These are phyloP conservation scores for Aspidiotus destructor DNA, from an alignment of 2,888 invertebrate genomes.

Conservation along the genomic window DNA sequence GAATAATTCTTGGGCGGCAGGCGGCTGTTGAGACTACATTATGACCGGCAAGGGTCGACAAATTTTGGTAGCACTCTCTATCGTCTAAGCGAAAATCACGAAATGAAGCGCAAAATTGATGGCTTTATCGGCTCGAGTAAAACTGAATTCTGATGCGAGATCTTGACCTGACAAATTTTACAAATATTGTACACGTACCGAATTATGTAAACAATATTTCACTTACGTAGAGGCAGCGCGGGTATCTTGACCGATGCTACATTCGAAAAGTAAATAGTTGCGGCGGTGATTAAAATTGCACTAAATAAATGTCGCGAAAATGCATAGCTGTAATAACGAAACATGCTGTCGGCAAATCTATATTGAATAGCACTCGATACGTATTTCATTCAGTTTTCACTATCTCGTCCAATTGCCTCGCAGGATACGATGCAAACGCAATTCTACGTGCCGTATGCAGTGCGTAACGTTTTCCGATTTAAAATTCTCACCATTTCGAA, in stretches of 20 bases:
- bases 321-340: background rate
- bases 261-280: background rate
- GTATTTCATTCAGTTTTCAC: background rate
- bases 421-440: background rate
- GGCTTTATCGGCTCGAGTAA: no score
- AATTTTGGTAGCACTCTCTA: no score
- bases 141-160: no score
- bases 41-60: no score
- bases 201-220: background rate
- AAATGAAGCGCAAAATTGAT: no score
- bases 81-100: no score
- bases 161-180: no score
- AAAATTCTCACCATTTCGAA: background rate
- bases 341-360: background rate
- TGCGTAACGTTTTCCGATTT: background rate
- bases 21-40: no score
- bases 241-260: background rate
- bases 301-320: background rate
- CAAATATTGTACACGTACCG: no score
- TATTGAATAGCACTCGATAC: no score
- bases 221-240: background rate
- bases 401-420: background rate
- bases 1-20: no score
- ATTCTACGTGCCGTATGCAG: constrained; percentile 2
- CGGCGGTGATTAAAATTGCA: background rate